Conservation (phyloP, 1,140 invertebrate genomes). For the Brachionus rotundiformis region DNA sequence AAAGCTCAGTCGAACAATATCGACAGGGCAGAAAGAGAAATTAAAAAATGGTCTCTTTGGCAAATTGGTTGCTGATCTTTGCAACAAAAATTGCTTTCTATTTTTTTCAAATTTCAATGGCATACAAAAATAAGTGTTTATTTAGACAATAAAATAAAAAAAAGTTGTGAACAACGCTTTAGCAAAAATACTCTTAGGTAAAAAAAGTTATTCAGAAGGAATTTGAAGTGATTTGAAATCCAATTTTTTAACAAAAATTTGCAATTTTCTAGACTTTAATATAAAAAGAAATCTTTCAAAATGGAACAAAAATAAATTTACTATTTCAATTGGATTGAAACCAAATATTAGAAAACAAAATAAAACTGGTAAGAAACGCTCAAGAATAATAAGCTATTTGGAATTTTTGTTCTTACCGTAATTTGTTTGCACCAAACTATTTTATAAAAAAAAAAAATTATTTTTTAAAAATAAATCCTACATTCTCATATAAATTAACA, state of each 20-base stretch:
- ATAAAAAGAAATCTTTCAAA: neutral
- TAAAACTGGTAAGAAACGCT: slow-evolving; percentile 13
- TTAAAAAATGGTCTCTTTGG: no score
- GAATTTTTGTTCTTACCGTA: slow-evolving; percentile 9
- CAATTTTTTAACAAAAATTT: neutral
- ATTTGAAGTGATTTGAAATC: slow-evolving; percentile 14
- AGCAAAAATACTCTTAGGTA: slow-evolving; percentile 2
- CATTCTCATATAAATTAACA: neutral
- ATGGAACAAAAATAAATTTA: slow-evolving; percentile 17
- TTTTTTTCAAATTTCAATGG: neutral
- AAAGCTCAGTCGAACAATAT: no score
- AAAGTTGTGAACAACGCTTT: neutral
- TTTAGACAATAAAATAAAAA: neutral
- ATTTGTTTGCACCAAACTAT: neutral
- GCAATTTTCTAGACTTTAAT: neutral
- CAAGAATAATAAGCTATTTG: neutral
- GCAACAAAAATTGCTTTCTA: neutral
- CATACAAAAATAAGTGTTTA: slow-evolving; percentile 21
- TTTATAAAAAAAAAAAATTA: no score
- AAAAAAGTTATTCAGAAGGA: neutral
- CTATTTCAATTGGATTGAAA: neutral
- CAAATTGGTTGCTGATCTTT: neutral
- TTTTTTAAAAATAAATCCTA: neutral
- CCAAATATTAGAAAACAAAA: slow-evolving; percentile 4
- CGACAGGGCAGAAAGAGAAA: no score